Evolutionary conservation across 2,797 vertebrate genomes (phyloP), one percentile per base, ranked within the genome.

Genomic region (Catharus ustulatus): DNA sequence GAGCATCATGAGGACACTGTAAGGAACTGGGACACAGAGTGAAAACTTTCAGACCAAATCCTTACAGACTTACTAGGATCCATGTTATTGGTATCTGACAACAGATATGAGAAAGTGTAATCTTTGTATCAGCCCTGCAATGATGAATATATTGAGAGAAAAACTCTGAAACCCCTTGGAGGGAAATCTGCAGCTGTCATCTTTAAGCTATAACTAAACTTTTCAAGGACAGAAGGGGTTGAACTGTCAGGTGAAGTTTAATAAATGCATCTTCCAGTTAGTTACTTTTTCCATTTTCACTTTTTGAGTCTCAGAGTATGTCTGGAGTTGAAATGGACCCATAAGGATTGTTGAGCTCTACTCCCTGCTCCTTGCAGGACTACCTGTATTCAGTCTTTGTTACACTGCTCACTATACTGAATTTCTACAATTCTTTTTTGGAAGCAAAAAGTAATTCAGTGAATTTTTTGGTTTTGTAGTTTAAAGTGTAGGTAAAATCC

Each of bases 41-140:
- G 42, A 57, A 84, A 52, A 46, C n/a, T 79, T 91, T 76, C 71
- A 74, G 59, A 40, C 30, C 16, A 90, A 91, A 63, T 93, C 52
- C 59, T 66, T 66, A 36, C 17, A 66, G 81, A 48, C 26, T 48
- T 63, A 15, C 13, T 69, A 36, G 43, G 74, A 71, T 91, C 54
- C 27, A 13, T 84, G 76, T 89, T 78, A 68, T 78, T 83, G 45
- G 46, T 84, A 22, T 78, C 51, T 83, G 67, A 73, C 48, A 85
- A 68, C 23, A 91, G 54, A 45, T 43, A 80, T 3, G 30, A 89
- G 58, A 69, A 66, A 42, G 23, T 23, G 23, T 91, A 69, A 88
- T 74, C 77, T 91, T 57, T 0, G 0, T 42, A 52, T 89, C 71
- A 52, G 42, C 52, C 66, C n/a, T 86, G 38, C 46, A 54, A 75